A percentile compares a stretch with the other conserved stretches of the same genome.
These are phyloP conservation scores for Parasteatoda tepidariorum DNA, from an alignment of 1,140 invertebrate species.

Conservation along the genomic window DNA sequence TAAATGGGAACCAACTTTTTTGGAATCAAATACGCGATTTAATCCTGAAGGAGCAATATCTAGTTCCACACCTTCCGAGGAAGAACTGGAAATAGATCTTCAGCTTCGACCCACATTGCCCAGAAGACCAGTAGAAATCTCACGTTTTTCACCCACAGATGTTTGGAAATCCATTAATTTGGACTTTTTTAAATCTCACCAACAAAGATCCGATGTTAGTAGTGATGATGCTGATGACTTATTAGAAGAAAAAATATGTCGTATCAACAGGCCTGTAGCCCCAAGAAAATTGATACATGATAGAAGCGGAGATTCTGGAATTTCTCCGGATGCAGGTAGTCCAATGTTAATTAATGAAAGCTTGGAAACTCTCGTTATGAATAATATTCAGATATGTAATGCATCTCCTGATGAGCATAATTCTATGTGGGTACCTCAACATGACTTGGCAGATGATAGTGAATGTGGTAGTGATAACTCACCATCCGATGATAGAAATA, in stretches of 20 bases:
- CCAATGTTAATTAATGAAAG: constrained; percentile 65
- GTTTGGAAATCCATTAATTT: constrained; percentile 79
- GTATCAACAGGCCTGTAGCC: constrained; percentile 71
- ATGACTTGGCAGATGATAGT: constrained; percentile 52
- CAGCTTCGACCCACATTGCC: constrained; percentile 81
- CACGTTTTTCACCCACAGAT: constrained; percentile 81
- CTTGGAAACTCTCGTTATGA: constrained; percentile 5
- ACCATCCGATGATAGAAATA: background rate
- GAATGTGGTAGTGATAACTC: constrained; percentile 41
- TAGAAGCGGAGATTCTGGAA: constrained; percentile 83
- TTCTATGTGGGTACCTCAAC: constrained; percentile 43
- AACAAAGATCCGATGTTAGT: constrained; percentile 55
- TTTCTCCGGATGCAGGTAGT: constrained; percentile 78
- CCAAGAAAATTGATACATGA: constrained; percentile 70
- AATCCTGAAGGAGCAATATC: background rate
- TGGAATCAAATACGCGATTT: constrained; percentile 8
- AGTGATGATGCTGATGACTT: constrained; percentile 66
- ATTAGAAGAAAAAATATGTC: constrained; percentile 73
- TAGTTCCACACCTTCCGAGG: constrained; percentile 44
- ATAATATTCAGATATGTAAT: constrained; percentile 7
- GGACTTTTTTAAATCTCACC: constrained; percentile 62
- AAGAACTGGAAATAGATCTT: constrained; percentile 74
- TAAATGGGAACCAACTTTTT: constrained; percentile 43
- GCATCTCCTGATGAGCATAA: background rate
- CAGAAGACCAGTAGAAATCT: constrained; percentile 79